Evolutionary conservation across 2,888 invertebrate genomes (phyloP).

Genomic region (Ormyrus rosae): DNA sequence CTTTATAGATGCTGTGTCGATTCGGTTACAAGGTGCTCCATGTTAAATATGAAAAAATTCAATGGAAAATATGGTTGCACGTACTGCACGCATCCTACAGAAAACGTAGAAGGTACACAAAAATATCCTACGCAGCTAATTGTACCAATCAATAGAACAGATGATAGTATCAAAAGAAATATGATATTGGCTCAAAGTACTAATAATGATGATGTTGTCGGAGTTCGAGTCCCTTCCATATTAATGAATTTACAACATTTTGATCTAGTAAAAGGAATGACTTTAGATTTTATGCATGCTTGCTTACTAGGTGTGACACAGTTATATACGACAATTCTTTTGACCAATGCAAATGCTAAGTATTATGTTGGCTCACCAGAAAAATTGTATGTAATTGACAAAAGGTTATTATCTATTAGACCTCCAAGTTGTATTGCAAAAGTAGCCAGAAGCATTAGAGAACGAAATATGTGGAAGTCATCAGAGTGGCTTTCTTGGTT

Average conservation of each 20-base stretch:
- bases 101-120: background rate
- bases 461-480: slow-evolving; percentile 50
- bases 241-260: slow-evolving; percentile 52
- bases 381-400: slow-evolving; percentile 34
- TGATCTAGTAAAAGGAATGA: slow-evolving; percentile 53
- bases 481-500: slow-evolving; percentile 54
- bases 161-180: slow-evolving; percentile 3
- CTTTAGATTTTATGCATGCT: slow-evolving; percentile 57
- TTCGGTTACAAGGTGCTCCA: slow-evolving; percentile 47
- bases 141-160: slow-evolving; percentile 9
- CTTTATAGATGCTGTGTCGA: slow-evolving; percentile 18
- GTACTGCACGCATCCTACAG: slow-evolving; percentile 47
- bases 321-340: slow-evolving; percentile 32
- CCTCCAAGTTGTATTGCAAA: slow-evolving; percentile 44
- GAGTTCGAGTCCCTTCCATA: slow-evolving; percentile 38
- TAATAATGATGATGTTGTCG: slow-evolving; percentile 11
- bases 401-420: slow-evolving; percentile 31
- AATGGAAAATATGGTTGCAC: slow-evolving; percentile 55
- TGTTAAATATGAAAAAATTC: slow-evolving; percentile 54
- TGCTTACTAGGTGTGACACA: slow-evolving; percentile 50
- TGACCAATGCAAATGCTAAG: background rate
- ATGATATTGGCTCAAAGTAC: background rate
- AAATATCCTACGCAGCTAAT: slow-evolving; percentile 33
- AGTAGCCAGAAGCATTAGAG: slow-evolving; percentile 20
- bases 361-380: slow-evolving; percentile 47